Evolutionary conservation across 2,888 invertebrate species (phyloP).

Genomic region (Papilio protenor): DNA sequence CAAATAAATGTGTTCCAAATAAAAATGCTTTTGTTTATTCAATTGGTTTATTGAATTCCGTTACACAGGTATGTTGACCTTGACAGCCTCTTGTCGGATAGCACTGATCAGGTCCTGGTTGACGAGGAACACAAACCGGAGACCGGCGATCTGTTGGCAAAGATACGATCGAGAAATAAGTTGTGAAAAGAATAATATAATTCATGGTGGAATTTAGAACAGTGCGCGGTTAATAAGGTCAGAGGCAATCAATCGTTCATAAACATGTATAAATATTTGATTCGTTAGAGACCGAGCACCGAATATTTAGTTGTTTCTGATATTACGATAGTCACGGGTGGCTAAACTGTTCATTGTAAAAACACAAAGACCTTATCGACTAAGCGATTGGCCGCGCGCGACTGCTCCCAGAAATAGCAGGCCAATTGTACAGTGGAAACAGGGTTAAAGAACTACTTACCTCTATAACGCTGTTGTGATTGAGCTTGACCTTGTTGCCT

Average conservation of each 20-base stretch:
- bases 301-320: background rate
- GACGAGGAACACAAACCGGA: constrained; percentile 96
- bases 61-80: constrained; percentile 86
- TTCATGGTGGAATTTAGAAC: background rate
- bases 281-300: background rate
- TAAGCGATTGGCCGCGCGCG: constrained; percentile 46
- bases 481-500: constrained; percentile 95
- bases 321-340: background rate
- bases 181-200: background rate
- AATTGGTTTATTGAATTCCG: constrained; percentile 51
- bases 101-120: constrained; percentile 96
- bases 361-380: constrained; percentile 26
- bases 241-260: background rate
- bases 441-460: constrained; percentile 68
- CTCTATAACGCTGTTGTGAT: constrained; percentile 97
- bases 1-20: constrained; percentile 84
- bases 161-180: background rate
- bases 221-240: background rate
- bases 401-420: constrained; percentile 17
- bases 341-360: background rate
- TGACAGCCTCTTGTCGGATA: constrained; percentile 94
- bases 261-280: background rate
- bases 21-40: constrained; percentile 56
- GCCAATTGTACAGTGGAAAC: constrained; percentile 4
- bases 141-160: constrained; percentile 90